A percentile compares a stretch with the other conserved stretches of the same genome.
Conservation (phyloP, 2,113 vertebrate species). For the Eptesicus fuscus region DNA sequence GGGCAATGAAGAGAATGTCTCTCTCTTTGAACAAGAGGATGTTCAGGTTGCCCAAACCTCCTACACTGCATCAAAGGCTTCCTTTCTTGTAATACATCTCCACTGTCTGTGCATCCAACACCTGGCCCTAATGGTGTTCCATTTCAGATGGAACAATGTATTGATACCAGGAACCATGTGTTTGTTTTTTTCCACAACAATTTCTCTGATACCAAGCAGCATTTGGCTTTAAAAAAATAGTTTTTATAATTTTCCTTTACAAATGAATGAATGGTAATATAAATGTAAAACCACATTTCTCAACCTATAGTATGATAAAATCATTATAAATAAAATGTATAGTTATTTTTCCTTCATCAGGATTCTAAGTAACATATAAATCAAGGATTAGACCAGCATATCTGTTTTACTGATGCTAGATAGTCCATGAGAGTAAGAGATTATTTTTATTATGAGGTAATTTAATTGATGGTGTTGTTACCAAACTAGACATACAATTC, state of each 20-base stretch:
- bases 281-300: background rate
- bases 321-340: background rate
- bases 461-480: background rate
- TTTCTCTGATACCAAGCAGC: background rate
- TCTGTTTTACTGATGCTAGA: background rate
- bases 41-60: background rate
- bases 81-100: background rate
- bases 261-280: background rate
- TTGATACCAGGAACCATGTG: background rate
- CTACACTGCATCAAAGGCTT: background rate
- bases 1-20: background rate
- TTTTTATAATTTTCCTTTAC: background rate
- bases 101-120: background rate
- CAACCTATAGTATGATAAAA: background rate
- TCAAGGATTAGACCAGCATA: background rate
- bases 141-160: background rate
- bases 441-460: background rate
- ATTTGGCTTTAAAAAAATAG: background rate
- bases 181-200: background rate
- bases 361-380: background rate
- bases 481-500: background rate
- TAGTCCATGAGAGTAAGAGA: background rate
- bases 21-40: background rate
- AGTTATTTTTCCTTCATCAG: background rate
- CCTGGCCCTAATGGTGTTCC: background rate